Evolutionary conservation across 2,888 invertebrate genomes (phyloP), one percentile per base, ranked within the genome.

Genomic region (Sarcophaga variegata): DNA sequence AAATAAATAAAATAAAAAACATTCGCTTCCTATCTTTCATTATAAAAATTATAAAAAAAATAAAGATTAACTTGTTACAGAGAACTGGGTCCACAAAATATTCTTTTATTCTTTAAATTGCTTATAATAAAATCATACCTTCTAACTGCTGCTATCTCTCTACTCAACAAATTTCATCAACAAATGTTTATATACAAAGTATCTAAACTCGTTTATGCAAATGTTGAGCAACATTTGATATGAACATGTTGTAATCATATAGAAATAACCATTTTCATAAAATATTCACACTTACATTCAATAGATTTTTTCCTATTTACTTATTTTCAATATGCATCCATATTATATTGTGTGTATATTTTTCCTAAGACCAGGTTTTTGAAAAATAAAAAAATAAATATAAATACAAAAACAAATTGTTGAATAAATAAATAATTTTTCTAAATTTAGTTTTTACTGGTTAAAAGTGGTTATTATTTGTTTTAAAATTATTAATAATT

Each of bases 391-490:
- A 66, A 49, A 49, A 14, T 49, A 84, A 63, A 49, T 10, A 37
- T 3, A 37, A 8, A 37, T 10, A 37, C 37, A 37, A 37, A 37
- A 37, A 37, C 37, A 37, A 37, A 37, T 37, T 37, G 37, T 70
- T 70, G 37, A 11, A 27, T 72, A 47, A 45, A 70, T 66, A 12
- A 71, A 62, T 74, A 70, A 63, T 78, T 64, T 81, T 88, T 85
- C 67, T 63, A 83, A 72, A 83, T 85, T 83, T 88, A 83, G 89
- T 89, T 91, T 88, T 88, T 90, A 91, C 92, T 90, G 92, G 91
- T 92, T 92, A 90, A 88, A 88, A 87, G 89, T 49, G 83, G 86
- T 83, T 88, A 79, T 83, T 85, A 76, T 84, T 84, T 81, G 76
- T 71, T 72, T 70, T n/a, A 62, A 87, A 82, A 70, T 71, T 82